These are phyloP conservation scores for Sylvia borin DNA, from an alignment of 2,797 vertebrate genomes.

Conservation along the genomic window DNA sequence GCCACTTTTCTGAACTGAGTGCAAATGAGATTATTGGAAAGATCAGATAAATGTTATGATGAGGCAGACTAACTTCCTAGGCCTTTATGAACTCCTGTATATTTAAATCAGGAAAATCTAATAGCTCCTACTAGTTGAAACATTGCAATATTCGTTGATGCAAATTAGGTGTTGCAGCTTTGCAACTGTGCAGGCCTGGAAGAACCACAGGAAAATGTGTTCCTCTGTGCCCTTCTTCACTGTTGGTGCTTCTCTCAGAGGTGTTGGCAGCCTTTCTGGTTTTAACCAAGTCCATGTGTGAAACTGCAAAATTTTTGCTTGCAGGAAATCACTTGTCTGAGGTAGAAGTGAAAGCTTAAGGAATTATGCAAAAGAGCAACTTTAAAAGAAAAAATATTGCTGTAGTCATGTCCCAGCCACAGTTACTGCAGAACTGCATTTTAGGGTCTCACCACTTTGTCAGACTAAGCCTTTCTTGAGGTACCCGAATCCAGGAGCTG, in stretches of 20 bases:
- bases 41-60: neutral
- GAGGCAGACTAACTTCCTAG: neutral
- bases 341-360: neutral
- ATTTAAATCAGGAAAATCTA: neutral
- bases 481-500: neutral
- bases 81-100: neutral
- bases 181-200: neutral
- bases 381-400: neutral
- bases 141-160: neutral
- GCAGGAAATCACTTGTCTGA: neutral
- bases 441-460: neutral
- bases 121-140: neutral
- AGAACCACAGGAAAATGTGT: accelerated
- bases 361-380: neutral
- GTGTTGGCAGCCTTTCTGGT: neutral
- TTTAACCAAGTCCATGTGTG: neutral
- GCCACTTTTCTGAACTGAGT: neutral
- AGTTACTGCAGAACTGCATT: neutral
- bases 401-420: neutral
- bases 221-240: neutral
- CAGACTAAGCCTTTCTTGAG: neutral
- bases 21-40: neutral
- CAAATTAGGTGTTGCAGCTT: neutral
- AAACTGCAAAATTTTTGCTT: neutral
- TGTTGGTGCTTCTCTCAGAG: neutral